Conservation (phyloP, 2,113 vertebrate species). For the Mirounga angustirostris region DNA sequence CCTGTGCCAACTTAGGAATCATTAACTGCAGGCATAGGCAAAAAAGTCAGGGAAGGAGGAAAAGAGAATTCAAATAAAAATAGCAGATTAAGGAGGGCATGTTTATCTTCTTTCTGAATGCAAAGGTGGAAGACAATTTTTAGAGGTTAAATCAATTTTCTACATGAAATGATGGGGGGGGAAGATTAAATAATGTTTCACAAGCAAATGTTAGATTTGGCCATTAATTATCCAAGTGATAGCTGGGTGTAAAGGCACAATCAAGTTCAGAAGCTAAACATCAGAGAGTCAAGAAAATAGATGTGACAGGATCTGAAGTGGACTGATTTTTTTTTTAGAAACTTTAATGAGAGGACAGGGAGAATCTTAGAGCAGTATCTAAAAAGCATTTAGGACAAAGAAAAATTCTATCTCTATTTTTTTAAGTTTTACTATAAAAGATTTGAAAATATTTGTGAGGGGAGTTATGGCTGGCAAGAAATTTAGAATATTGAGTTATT, state of each 20-base stretch:
- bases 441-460: neutral
- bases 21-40: neutral
- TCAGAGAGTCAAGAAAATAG: neutral
- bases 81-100: neutral
- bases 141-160: conserved; percentile 29
- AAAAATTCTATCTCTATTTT: neutral
- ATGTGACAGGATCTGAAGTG: neutral
- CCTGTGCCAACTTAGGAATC: neutral
- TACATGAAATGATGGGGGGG: neutral
- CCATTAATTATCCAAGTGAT: conserved; percentile 1
- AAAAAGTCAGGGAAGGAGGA: neutral
- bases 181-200: conserved; percentile 17
- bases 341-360: neutral
- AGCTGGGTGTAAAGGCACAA: neutral
- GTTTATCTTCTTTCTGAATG: neutral
- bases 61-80: neutral
- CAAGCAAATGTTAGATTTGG: neutral
- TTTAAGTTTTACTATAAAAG: neutral
- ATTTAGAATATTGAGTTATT: neutral
- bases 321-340: neutral
- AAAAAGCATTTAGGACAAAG: neutral
- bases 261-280: neutral
- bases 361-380: neutral
- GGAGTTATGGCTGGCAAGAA: neutral
- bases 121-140: neutral